These are phyloP conservation scores for Drosophila kurseongensis DNA, from an alignment of 1,140 invertebrate genomes.

Conservation along the genomic window DNA sequence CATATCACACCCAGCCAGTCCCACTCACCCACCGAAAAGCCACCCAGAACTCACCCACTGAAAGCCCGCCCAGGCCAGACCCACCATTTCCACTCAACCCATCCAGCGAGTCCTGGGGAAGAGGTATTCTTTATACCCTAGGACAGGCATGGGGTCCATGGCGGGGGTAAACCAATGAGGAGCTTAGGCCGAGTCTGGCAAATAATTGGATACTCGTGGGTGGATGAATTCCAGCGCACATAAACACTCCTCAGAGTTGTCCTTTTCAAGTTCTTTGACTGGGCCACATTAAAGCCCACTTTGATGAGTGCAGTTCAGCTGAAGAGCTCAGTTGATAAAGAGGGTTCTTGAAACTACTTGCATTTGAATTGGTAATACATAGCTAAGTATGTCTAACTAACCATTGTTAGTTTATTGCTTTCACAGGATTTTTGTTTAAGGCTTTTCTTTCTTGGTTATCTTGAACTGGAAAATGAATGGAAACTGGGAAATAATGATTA, in stretches of 20 bases:
- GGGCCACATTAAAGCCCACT: conserved; percentile 35
- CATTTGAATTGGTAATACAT: conserved; percentile 21
- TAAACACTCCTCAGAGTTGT: conserved; percentile 37
- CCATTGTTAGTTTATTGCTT: conserved; percentile 6
- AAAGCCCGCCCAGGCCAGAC: background rate
- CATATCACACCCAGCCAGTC: conserved; percentile 67
- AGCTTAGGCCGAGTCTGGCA: conserved; percentile 45
- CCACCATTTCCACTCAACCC: background rate
- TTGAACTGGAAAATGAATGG: too few relatives aligned
- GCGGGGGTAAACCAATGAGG: conserved; percentile 46
- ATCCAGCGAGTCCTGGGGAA: conserved; percentile 10
- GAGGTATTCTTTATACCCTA: conserved; percentile 40
- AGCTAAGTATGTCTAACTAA: background rate
- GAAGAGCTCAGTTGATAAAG: conserved; percentile 5
- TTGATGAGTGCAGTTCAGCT: conserved; percentile 24
- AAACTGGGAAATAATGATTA: too few relatives aligned
- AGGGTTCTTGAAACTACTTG: conserved; percentile 7
- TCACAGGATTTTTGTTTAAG: background rate
- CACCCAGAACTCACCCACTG: background rate
- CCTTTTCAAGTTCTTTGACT: conserved; percentile 43
- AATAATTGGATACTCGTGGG: conserved; percentile 44
- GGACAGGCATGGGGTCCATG: conserved; percentile 1
- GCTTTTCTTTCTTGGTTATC: too few relatives aligned
- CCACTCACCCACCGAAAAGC: conserved; percentile 8
- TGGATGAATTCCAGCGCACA: conserved; percentile 35